These are phyloP conservation scores for Neofelis nebulosa DNA, from an alignment of 2,113 vertebrate species.

Conservation along the genomic window DNA sequence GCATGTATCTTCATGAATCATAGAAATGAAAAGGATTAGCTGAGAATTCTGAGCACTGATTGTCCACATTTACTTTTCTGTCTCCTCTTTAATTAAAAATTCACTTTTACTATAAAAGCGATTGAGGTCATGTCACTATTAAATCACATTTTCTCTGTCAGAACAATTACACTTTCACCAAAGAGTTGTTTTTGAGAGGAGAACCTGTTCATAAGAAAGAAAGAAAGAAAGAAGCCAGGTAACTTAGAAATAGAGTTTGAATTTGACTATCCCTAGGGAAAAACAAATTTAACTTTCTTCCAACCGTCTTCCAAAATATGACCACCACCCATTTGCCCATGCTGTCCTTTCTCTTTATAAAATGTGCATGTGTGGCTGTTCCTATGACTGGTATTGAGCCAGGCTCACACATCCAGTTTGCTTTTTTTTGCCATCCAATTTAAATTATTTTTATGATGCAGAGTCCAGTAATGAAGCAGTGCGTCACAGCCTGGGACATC, in stretches of 20 bases:
- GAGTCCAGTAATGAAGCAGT: not conserved
- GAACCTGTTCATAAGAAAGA: not conserved
- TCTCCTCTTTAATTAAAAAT: not conserved
- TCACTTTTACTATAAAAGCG: not conserved
- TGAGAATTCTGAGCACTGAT: not conserved
- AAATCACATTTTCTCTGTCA: not conserved
- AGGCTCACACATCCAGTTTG: not conserved
- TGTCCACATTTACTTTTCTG: not conserved
- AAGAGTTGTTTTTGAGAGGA: not conserved
- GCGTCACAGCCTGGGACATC: not conserved
- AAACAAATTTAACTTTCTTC: not conserved
- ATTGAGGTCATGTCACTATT: not conserved
- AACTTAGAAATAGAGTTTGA: not conserved
- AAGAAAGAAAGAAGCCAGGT: not conserved
- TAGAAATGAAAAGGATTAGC: not conserved
- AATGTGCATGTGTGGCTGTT: not conserved
- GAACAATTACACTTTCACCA: slow-evolving; percentile 13
- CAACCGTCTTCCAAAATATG: not conserved
- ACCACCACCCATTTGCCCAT: not conserved
- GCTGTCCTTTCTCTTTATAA: not conserved
- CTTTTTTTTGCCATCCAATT: not conserved
- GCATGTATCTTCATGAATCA: not conserved
- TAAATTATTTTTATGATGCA: not conserved
- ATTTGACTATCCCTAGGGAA: not conserved
- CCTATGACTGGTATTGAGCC: not conserved